phyloP scores from a whole-genome alignment of 2,113 vertebrate species.

The Anser cygnoides region DNA sequence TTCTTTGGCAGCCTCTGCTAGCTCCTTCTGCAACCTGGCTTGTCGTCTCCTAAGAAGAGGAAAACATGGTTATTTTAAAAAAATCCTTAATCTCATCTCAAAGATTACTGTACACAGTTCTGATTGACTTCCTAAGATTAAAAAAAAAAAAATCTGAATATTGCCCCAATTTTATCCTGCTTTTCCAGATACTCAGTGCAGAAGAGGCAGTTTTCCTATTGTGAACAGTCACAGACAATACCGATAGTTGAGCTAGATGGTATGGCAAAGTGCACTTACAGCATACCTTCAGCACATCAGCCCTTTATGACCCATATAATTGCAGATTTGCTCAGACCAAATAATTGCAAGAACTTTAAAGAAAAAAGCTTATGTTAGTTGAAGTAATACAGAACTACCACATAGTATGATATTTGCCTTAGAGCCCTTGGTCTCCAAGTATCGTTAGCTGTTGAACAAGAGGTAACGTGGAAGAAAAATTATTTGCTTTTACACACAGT shows the following conservation, averaged over 20 bases:
- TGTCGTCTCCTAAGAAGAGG: conserved; percentile 84
- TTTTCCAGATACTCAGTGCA: neutral
- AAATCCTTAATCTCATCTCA: neutral
- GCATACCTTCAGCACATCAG: neutral
- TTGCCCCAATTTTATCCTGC: neutral
- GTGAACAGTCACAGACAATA: neutral
- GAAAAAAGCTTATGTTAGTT: neutral
- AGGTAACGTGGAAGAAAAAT: neutral
- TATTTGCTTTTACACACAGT: neutral
- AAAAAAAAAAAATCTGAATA: neutral
- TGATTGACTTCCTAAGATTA: neutral
- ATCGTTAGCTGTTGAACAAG: neutral
- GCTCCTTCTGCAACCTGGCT: conserved; percentile 94
- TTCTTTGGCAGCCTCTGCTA: conserved; percentile 97
- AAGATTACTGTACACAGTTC: neutral
- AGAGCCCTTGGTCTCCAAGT: neutral
- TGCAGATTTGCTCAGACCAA: neutral
- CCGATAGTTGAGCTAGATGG: neutral
- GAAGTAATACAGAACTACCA: neutral
- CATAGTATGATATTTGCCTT: neutral
- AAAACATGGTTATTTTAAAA: neutral
- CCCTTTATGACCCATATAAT: neutral
- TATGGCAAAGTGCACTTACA: neutral
- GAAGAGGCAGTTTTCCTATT: neutral
- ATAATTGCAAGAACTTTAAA: neutral